Conservation (phyloP, 2,888 invertebrate species). For the Seira musarum region DNA sequence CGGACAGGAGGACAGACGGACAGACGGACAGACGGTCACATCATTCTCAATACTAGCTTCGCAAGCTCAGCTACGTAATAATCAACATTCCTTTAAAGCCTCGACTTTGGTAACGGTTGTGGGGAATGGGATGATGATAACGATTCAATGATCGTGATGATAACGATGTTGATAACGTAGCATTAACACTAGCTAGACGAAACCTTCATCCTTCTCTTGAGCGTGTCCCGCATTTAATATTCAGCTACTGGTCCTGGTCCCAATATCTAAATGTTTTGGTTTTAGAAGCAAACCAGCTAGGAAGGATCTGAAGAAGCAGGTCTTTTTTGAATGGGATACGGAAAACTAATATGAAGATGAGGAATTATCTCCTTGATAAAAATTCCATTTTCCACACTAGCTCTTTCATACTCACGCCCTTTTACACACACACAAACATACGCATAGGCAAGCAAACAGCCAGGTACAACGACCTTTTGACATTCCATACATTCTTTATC, state of each 20-base stretch:
- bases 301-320: constrained; percentile 8
- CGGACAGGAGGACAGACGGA: too few species aligned
- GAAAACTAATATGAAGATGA: background rate
- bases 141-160: background rate
- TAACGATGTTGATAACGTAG: background rate
- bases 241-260: constrained; percentile 21
- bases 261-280: constrained; percentile 41
- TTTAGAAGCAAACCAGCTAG: too few species aligned
- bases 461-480: constrained; percentile 54
- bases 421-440: too few species aligned
- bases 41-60: too few species aligned
- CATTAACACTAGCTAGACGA: background rate
- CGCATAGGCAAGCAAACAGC: too few species aligned
- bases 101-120: too few species aligned
- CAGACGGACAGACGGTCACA: too few species aligned
- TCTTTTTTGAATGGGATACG: constrained; percentile 18
- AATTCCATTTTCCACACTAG: background rate
- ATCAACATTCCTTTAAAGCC: too few species aligned
- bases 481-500: constrained; percentile 50
- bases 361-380: constrained; percentile 13
- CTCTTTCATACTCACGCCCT: constrained; percentile 5
- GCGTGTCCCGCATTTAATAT: constrained; percentile 9
- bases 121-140: background rate
- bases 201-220: background rate
- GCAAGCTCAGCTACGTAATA: too few species aligned